Percentiles rank a stretch among this genome's conserved stretches.
These are phyloP conservation scores for Ciconia maguari DNA, from an alignment of 2,113 vertebrate genomes.

Conservation along the genomic window DNA sequence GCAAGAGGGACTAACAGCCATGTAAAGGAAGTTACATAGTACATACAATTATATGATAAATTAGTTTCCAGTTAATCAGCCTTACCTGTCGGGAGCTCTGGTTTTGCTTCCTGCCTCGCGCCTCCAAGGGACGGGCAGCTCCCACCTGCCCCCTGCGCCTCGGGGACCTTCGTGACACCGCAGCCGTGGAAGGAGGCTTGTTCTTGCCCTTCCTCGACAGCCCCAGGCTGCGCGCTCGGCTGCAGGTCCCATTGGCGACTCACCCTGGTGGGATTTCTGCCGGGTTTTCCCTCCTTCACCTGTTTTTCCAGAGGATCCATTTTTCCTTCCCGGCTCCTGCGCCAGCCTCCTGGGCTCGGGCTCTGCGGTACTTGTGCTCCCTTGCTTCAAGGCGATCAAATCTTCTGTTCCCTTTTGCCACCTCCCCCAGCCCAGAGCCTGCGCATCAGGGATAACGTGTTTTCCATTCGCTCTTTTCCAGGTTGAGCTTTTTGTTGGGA, in stretches of 20 bases:
- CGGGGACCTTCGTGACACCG: rapidly evolving
- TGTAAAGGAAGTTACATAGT: background rate
- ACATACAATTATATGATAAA: rapidly evolving
- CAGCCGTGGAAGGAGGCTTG: background rate
- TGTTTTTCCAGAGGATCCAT: background rate
- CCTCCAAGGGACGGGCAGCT: background rate
- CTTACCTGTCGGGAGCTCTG: constrained; percentile 36
- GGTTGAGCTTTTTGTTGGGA: background rate
- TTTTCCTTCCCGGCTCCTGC: background rate
- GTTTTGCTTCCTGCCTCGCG: background rate
- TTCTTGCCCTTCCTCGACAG: background rate
- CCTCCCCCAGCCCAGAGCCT: background rate
- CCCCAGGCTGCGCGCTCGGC: rapidly evolving
- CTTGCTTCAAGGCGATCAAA: background rate
- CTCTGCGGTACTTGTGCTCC: background rate
- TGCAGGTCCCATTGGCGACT: background rate
- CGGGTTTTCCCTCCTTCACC: background rate
- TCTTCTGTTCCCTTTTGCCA: background rate
- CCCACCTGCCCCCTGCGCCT: background rate
- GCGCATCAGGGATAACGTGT: background rate
- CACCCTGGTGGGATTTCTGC: background rate
- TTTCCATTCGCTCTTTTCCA: background rate
- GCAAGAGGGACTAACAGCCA: background rate
- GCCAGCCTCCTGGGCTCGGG: background rate
- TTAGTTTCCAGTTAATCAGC: background rate